Evolutionary conservation across 1,140 invertebrate species (phyloP), one percentile per base, ranked within the genome.

Genomic region (Drosophila obscura): DNA sequence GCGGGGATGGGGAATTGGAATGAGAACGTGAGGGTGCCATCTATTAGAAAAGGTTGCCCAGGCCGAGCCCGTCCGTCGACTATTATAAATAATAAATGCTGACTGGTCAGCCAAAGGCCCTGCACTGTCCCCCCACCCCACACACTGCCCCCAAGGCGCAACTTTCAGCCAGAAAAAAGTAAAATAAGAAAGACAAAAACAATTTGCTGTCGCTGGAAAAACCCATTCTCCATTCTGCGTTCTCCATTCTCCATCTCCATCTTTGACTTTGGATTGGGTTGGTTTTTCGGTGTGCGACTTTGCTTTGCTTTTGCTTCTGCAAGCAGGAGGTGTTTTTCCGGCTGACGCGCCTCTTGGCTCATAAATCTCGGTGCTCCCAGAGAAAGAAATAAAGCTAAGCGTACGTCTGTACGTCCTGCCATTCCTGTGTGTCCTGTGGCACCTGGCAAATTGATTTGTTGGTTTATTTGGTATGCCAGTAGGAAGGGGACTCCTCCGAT

Each of bases 21-120:
- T 41, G 55, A 46, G 19, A 44, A n/a, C 35, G 35, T 5, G 35
- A 13, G 35, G 51, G 65, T 87, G 79, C 68, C 81, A 85, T 81
- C 81, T 85, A 85, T 85, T 85, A 85, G 80, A 77, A 85, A 88
- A 88, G 83, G 83, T 85, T 87, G 49, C 57, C 82, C 62, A 69
- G 65, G 82, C 82, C 82, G 87, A 84, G 64, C 80, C 80, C 72
- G 68, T 66, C 76, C 67, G 58, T 65, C 83, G 73, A 83, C 84
- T 88, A 88, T 88, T 88, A 88, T 88, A 88, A 88, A 88, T 88
- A 88, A 88, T 88, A 88, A 88, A 88, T 88, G 83, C 83, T 83
- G 83, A 88, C 84, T 87, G 82, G 83, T 88, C 83, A 88, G 83
- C 79, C 79, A 62, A 57, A 52, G 45, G 43, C 61, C 60, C 48